phyloP scores from a whole-genome alignment of 2,113 vertebrate species.

The Ammospiza nelsoni region DNA sequence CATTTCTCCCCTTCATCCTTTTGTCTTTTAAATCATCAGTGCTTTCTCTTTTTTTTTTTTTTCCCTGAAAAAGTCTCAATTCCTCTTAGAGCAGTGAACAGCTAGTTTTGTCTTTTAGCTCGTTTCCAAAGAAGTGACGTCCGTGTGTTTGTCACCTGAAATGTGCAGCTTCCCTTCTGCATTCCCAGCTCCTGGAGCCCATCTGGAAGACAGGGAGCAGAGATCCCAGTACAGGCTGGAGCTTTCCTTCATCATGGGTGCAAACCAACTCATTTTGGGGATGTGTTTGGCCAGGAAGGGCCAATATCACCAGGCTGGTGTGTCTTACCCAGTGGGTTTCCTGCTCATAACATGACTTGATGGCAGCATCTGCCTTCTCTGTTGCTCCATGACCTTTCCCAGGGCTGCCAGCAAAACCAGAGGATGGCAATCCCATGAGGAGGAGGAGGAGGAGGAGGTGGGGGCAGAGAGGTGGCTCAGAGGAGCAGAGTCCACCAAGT shows the following conservation, averaged over 20 bases:
- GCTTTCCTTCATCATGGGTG: neutral
- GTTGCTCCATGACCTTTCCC: neutral
- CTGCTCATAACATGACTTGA: neutral
- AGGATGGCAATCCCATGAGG: neutral
- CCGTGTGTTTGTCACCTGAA: neutral
- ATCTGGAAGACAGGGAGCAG: neutral
- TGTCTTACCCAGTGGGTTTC: accelerated
- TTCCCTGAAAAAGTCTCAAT: neutral
- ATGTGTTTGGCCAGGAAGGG: neutral
- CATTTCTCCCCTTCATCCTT: neutral
- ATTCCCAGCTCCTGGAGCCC: neutral
- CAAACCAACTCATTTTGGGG: neutral
- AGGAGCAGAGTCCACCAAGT: neutral
- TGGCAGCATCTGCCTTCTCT: neutral
- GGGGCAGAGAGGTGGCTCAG: neutral
- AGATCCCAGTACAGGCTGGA: neutral
- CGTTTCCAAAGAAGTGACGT: neutral
- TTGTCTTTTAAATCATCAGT: neutral
- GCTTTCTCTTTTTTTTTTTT: neutral
- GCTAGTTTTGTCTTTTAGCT: neutral
- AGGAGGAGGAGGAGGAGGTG: neutral
- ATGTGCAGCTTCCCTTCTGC: neutral
- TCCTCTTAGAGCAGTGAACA: neutral
- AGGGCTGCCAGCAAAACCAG: neutral
- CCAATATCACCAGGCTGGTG: neutral